Percentiles rank a stretch among this genome's conserved stretches.
These are phyloP conservation scores for Empidonax traillii DNA, from an alignment of 2,113 vertebrate species.

Conservation along the genomic window DNA sequence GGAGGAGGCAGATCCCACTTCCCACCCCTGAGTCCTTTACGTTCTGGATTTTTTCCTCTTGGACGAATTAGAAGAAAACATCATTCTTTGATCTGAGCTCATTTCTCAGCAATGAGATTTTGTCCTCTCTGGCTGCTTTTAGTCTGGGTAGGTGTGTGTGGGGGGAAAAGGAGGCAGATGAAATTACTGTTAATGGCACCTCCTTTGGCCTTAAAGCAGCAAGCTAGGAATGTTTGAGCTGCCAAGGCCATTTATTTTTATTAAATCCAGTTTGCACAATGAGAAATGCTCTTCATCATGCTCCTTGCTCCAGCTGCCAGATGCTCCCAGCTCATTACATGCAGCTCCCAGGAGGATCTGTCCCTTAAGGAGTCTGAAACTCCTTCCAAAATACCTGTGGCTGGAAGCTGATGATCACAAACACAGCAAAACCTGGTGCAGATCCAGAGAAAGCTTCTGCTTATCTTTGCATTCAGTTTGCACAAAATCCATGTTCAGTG, in stretches of 20 bases:
- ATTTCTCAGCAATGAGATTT: neutral
- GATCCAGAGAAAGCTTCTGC: neutral
- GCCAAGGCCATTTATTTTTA: neutral
- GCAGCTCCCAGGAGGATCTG: neutral
- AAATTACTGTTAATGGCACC: neutral
- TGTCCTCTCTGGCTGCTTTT: neutral
- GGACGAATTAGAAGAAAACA: neutral
- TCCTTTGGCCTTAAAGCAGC: neutral
- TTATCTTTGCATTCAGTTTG: neutral
- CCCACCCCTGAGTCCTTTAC: neutral
- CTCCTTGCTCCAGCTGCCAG: neutral
- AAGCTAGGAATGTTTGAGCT: neutral
- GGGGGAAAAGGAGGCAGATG: neutral
- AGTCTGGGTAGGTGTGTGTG: neutral
- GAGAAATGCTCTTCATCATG: neutral
- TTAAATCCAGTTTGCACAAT: neutral
- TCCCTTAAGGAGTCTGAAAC: neutral
- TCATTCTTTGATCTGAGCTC: neutral
- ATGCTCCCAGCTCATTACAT: neutral
- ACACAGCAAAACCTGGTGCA: neutral
- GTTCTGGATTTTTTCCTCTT: neutral
- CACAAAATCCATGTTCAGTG: accelerated
- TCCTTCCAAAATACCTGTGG: neutral
- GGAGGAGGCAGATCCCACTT: neutral
- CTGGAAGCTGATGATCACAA: neutral